Evolutionary conservation across 1,140 invertebrate genomes (phyloP), one percentile per base, ranked within the genome.

Genomic region (Drosophila tropicalis): DNA sequence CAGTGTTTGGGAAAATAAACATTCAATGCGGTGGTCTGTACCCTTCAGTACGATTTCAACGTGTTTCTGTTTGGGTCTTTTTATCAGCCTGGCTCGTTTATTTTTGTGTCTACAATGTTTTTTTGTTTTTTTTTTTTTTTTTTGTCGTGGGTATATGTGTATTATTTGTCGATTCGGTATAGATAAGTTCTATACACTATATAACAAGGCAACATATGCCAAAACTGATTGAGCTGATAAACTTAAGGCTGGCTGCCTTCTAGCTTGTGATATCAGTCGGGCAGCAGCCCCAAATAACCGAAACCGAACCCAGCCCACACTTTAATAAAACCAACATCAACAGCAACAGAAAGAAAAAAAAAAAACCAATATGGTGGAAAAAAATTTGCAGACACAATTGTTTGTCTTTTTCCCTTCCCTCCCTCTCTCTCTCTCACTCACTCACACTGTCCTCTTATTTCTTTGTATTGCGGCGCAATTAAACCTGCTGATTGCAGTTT

Each of bases 211-310:
- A 75, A 51, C 44, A 51, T 62, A 73, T 75, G 72, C 72, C 72
- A 74, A 74, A 74, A 75, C 70, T 67, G 72, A 75, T 75, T 75
- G 44, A 64, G 63, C 72, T 75, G 72, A 75, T 75, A 75, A 75
- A 63, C 67, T 67, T 57, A 63, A 5, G 29, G 58, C 57, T 73
- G 17, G 6, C 44, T 47, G 44, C 17, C 5, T 47, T 17, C 15
- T 47, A 9, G n/a, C n/a, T 17, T 17, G 17, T 19, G 62, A 74
- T 65, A 67, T 57, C 72, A 58, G 29, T 22, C 44, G 12, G 44
- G 41, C 41, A 44, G 41, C 41, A 44, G 41, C 41, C 44, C 44
- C 15, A 47, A 47, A 44, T 15, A 44, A 51, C 44, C 17, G 10
- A 51, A 22, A 51, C 17, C 44, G 44, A 47, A 51, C 44, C 17